These are phyloP conservation scores for Achlya flavicornis DNA, from an alignment of 2,888 invertebrate genomes.

Conservation along the genomic window DNA sequence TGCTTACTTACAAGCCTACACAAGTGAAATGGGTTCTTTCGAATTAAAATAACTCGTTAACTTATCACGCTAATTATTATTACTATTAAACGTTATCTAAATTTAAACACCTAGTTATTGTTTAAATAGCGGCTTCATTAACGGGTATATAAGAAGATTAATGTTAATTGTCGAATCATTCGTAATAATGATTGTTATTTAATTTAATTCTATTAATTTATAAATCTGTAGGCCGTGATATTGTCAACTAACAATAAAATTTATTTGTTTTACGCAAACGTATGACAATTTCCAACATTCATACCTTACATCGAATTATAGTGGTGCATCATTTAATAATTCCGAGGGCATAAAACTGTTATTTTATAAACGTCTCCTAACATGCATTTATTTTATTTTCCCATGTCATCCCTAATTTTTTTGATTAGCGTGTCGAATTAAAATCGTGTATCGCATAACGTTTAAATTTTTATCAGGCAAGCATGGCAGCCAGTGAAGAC, in stretches of 20 bases:
- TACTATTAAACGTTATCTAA: conserved; percentile 55
- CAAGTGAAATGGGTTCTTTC: conserved; percentile 41
- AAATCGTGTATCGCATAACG: not conserved
- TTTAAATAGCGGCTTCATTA: conserved; percentile 34
- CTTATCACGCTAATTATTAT: conserved; percentile 61
- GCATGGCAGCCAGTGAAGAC: not conserved
- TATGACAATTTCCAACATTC: not conserved
- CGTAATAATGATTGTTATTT: conserved; percentile 23
- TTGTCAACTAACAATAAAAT: conserved; percentile 50
- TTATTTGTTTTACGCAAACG: not conserved
- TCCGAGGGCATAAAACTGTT: not conserved
- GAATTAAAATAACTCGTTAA: conserved; percentile 46
- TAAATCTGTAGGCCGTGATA: conserved; percentile 65
- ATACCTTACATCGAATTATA: not conserved
- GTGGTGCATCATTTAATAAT: not conserved
- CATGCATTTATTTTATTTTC: not conserved
- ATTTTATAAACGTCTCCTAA: not conserved
- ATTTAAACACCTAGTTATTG: conserved; percentile 59
- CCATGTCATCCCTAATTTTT: not conserved
- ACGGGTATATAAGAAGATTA: conserved; percentile 13
- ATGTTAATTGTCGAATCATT: conserved; percentile 7
- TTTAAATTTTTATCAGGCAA: not conserved
- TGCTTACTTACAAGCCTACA: conserved; percentile 25
- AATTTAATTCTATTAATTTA: conserved; percentile 33
- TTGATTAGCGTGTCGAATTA: not conserved